Evolutionary conservation across 2,797 vertebrate genomes (phyloP).

Genomic region (Glyptemys insculpta): DNA sequence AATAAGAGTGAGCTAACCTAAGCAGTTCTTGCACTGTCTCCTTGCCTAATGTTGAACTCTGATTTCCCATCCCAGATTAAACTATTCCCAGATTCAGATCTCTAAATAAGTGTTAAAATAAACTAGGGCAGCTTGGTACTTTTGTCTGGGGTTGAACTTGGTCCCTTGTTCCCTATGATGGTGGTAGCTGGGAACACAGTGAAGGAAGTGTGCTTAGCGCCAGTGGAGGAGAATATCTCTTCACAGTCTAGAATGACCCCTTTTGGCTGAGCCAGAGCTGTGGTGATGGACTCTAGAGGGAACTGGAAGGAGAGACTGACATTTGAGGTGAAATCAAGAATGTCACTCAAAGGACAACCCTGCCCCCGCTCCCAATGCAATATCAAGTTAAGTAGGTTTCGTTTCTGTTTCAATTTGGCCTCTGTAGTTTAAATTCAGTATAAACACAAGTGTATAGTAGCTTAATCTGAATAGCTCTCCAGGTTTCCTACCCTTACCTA

Average conservation of each 20-base stretch:
- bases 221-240: background rate
- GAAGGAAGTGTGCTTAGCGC: background rate
- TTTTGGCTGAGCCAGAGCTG: background rate
- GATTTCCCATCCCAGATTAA: background rate
- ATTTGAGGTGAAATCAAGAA: background rate
- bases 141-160: background rate
- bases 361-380: background rate
- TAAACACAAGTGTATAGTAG: background rate
- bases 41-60: conserved; percentile 47
- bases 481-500: background rate
- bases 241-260: background rate
- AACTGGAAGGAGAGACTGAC: background rate
- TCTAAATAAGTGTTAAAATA: conserved; percentile 45
- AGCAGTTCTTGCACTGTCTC: conserved; percentile 25
- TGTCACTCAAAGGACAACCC: background rate
- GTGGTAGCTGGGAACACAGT: background rate
- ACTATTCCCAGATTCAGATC: conserved; percentile 30
- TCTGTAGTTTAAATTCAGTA: background rate
- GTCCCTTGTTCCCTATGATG: background rate
- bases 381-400: background rate
- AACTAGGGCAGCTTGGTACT: background rate
- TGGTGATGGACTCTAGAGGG: background rate
- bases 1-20: conserved; percentile 39
- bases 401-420: background rate
- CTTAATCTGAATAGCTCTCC: background rate